A percentile compares a stretch with the other conserved stretches of the same genome.
Evolutionary conservation across 2,797 vertebrate species (phyloP).

Genomic region (Dromococcyx pavoninus): DNA sequence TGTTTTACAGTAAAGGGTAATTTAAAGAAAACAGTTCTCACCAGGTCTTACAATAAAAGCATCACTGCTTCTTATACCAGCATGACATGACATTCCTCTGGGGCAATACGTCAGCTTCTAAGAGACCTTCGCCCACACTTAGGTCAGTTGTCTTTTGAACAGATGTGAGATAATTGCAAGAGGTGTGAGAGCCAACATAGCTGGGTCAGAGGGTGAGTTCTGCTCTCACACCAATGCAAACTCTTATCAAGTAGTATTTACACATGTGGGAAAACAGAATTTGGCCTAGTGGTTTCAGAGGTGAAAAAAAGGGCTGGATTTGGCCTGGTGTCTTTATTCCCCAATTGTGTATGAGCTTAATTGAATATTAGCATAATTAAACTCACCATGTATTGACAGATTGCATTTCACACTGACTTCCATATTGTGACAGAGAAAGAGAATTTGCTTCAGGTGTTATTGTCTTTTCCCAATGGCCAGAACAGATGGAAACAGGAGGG

Average conservation of each 20-base stretch:
- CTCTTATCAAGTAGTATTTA: background rate
- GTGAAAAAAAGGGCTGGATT: background rate
- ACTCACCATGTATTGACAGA: background rate
- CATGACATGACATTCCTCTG: background rate
- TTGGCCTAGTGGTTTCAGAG: background rate
- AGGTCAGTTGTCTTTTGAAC: conserved; percentile 37
- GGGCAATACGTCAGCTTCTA: background rate
- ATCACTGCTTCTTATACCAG: background rate
- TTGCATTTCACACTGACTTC: background rate
- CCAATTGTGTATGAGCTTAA: background rate
- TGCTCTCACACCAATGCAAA: background rate
- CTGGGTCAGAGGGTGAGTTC: conserved; percentile 20
- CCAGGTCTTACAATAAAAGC: background rate
- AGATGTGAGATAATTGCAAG: conserved; percentile 29
- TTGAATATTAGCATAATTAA: conserved; percentile 23
- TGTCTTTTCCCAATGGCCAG: background rate
- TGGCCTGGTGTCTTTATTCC: background rate
- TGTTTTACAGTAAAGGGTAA: background rate
- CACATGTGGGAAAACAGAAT: background rate
- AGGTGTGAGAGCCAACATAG: background rate
- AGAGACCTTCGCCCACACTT: background rate
- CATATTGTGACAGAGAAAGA: background rate
- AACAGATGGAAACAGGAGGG: background rate
- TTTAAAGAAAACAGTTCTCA: background rate
- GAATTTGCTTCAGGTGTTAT: background rate